Evolutionary conservation across 2,888 invertebrate species (phyloP), one percentile per base, ranked within the genome.

Genomic region (Epistrophe grossulariae): DNA sequence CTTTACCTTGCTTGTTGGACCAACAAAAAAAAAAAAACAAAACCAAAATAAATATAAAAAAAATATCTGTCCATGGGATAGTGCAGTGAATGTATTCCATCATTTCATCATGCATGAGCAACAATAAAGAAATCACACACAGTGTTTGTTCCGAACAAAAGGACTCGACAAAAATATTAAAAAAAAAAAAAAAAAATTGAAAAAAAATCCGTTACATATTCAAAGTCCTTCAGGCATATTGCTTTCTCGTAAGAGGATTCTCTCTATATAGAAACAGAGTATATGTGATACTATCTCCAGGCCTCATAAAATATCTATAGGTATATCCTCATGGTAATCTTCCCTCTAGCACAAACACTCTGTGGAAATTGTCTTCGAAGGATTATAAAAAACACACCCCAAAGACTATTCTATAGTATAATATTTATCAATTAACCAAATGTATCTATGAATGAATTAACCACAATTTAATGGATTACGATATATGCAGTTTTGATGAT

Each of bases 41-140:
- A 66, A 59, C 40, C 52, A 68, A 24, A 66, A 48, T n/a, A 19
- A 28, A 59, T 57, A 17, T 40, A 68, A 48, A 66, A 24, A 19
- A 6, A 6, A 15, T 24, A n/a, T 13, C n/a, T 43, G 70, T 70
- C 70, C 70, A 55, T 52, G 55, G 40, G 55, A 70, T 55, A 55
- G 70, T 48, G 66, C 66, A 66, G 31, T 81, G 52, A 59, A 59
- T 73, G 68, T 28, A 60, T 68, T 72, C 17, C 66, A 72, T 83
- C 72, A 66, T 45, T 43, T 52, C 70, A 70, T 78, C 72, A 83
- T 73, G 68, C 72, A 78, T 78, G 78, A 78, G 60, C 72, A 73
- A 83, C 71, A 68, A 73, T 73, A 78, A 78, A 72, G 78, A 72
- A 72, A 66, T 78, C 66, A 82, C 78, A 82, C 72, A 66, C 48